Evolutionary conservation across 2,888 invertebrate species (phyloP).

Genomic region (Hoplodrina ambigua): DNA sequence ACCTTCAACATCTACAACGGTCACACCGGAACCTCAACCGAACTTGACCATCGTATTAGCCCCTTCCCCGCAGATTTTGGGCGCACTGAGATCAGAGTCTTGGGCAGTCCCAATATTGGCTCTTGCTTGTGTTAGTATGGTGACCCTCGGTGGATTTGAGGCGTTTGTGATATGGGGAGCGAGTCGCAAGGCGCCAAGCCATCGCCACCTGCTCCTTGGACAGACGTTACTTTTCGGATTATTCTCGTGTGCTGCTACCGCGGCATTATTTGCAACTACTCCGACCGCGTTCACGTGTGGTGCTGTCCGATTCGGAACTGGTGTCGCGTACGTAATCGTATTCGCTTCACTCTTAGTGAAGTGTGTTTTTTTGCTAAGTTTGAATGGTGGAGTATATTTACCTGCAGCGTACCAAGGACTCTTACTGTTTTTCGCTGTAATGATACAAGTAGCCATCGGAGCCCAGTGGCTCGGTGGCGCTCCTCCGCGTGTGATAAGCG

Average conservation of each 20-base stretch:
- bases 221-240: conserved; percentile 96
- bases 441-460: conserved; percentile 96
- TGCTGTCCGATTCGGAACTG: conserved; percentile 95
- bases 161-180: conserved; percentile 95
- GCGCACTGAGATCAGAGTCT: conserved; percentile 92
- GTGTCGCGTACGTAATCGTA: conserved; percentile 95
- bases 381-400: conserved; percentile 97
- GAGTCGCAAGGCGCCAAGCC: conserved; percentile 95
- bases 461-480: conserved; percentile 96
- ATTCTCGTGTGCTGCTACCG: conserved; percentile 95
- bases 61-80: conserved; percentile 71
- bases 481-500: conserved; percentile 90
- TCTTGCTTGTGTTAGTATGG: conserved; percentile 95
- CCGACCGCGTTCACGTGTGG: conserved; percentile 95
- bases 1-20: conserved; percentile 77
- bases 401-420: conserved; percentile 98
- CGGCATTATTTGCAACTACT: conserved; percentile 94
- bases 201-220: conserved; percentile 96
- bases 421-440: conserved; percentile 96
- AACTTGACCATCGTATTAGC: conserved; percentile 74
- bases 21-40: conserved; percentile 71
- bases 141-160: conserved; percentile 96
- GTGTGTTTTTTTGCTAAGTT: conserved; percentile 97
- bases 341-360: conserved; percentile 98
- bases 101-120: conserved; percentile 98